These are phyloP conservation scores for Dione vanillae DNA, from an alignment of 2,888 invertebrate species.

Conservation along the genomic window DNA sequence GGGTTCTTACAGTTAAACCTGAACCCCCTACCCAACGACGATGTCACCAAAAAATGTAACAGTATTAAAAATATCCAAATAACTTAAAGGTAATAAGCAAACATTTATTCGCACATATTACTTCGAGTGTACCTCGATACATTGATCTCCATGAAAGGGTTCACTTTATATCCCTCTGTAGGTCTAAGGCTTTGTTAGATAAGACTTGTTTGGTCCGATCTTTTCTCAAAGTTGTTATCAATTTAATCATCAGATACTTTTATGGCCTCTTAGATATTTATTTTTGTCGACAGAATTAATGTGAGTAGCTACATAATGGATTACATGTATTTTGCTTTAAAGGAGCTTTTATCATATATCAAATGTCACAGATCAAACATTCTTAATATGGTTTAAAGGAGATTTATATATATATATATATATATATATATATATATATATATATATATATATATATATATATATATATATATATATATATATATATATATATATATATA, in stretches of 20 bases:
- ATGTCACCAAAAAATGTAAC: no score
- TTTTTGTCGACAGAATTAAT: conserved; percentile 59
- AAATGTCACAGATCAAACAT: conserved; percentile 10
- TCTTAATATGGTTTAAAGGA: not conserved
- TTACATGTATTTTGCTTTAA: conserved; percentile 34
- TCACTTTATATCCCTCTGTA: conserved; percentile 65
- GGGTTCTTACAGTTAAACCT: no score
- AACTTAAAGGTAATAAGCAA: conserved; percentile 11
- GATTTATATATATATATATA: not conserved
- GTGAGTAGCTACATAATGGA: conserved; percentile 60
- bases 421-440: not conserved
- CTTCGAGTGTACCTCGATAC: conserved; percentile 46
- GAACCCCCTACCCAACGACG: no score
- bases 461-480: not conserved
- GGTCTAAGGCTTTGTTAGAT: conserved; percentile 69
- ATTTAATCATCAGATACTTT: conserved; percentile 71
- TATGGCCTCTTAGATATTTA: conserved; percentile 35
- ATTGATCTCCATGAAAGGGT: conserved; percentile 76
- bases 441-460: not conserved
- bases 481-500: not conserved
- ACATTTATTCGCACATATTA: conserved; percentile 21
- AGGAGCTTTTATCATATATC: conserved; percentile 38
- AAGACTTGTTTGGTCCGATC: conserved; percentile 69
- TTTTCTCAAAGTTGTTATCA: conserved; percentile 68
- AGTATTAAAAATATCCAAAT: no score